These are phyloP conservation scores for Crocodylus rhombifer DNA, from an alignment of 2,797 vertebrate genomes.

Conservation along the genomic window DNA sequence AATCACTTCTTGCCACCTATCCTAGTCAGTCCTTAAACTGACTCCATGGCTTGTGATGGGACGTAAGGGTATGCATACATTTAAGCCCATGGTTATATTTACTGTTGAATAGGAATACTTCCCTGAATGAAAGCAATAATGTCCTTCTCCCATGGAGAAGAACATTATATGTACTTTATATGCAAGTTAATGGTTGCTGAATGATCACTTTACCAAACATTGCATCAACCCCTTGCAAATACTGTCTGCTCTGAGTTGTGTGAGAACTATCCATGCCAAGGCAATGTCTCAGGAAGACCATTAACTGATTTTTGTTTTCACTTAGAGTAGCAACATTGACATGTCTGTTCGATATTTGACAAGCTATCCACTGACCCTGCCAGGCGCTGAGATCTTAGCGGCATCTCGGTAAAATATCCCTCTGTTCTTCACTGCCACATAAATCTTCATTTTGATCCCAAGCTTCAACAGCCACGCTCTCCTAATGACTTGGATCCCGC, in stretches of 20 bases:
- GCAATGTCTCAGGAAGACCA: constrained; percentile 65
- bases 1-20: neutral
- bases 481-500: fast-evolving
- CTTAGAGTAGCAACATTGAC: constrained; percentile 72
- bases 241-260: neutral
- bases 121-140: fast-evolving
- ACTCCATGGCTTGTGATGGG: neutral
- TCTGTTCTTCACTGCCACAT: neutral
- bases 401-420: neutral
- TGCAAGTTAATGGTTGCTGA: neutral
- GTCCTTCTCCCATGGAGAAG: neutral
- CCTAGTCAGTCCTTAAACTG: neutral
- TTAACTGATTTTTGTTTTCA: constrained; percentile 79
- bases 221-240: neutral
- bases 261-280: constrained; percentile 31
- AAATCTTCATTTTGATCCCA: neutral
- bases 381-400: constrained; percentile 27
- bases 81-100: neutral
- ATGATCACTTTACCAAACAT: neutral
- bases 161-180: neutral
- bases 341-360: constrained; percentile 75
- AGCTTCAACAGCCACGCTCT: neutral
- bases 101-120: neutral
- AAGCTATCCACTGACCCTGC: constrained; percentile 49
- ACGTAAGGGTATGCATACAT: fast-evolving